Base-by-base conservation (phyloP, 2,797 vertebrate species). In the Cossypha caffra region DNA sequence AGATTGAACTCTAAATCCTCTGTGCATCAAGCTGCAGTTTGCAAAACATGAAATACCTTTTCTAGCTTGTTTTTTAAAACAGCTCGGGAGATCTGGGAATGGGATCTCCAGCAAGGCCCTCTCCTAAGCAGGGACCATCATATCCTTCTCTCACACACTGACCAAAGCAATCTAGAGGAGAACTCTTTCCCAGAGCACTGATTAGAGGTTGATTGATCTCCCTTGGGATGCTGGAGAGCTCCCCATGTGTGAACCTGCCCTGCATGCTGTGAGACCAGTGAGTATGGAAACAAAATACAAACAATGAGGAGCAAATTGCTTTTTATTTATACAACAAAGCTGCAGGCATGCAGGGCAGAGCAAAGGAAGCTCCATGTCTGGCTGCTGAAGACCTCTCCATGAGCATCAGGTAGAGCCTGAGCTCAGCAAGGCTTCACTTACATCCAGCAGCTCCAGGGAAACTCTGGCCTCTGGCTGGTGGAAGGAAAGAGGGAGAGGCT, bases 251-350 rank as follows among this genome's bases (percentile, higher is more conserved):
- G 24, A 11, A 42, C 20, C n/a, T 67, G 26, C n/a, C 88, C 45
- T 7, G 3, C 7, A 5, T 42, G 21, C 67, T 66, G 26, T 58
- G 80, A 84, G 40, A 26, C 33, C 33, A 52, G 69, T 5, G 7
- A 77, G 42, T 26, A 77, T 43, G 25, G 59, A 95, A 90, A 52
- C 40, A 52, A 88, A 90, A 88, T 16, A 19, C 28, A 86, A 91
- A 71, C 58, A 63, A 29, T 42, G 47, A 52, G 43, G 38, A 88
- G 29, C 80, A 96, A 96, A 90, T 77, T 85, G 74, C 1, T 25
- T 62, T 69, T 86, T 89, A 67, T 82, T 95, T 92, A 66, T 52
- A 38, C 86, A 94, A 91, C 55, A 93, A 63, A 91, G 42, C 25
- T 31, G 31, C 3, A 50, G 67, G 37, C 14, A 4, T 15, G 23